These are phyloP conservation scores for Reinhardtius hippoglossoides DNA, from an alignment of 2,113 vertebrate species.

Conservation along the genomic window DNA sequence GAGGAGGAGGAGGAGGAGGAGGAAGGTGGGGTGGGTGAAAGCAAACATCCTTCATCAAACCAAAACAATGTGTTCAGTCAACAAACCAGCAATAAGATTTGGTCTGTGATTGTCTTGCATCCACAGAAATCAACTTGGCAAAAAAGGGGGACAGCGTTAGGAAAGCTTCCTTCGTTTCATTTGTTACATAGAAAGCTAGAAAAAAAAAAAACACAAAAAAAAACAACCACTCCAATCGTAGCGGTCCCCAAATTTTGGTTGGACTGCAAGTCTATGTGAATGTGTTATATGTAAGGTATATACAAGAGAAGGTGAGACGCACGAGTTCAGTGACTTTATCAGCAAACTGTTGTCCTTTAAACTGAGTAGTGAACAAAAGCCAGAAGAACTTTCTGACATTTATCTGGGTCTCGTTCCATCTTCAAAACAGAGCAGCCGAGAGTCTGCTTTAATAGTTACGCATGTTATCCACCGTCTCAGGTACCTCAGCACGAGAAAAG, in stretches of 20 bases:
- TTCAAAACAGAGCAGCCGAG: conserved; percentile 33
- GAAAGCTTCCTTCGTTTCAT: conserved; percentile 56
- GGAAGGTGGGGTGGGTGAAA: conserved; percentile 3
- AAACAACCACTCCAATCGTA: conserved; percentile 34
- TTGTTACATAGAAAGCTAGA: conserved; percentile 61
- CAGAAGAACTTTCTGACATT: conserved; percentile 30
- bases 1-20: not conserved
- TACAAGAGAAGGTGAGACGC: conserved; percentile 58
- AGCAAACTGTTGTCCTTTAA: conserved; percentile 37
- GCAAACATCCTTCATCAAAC: conserved; percentile 63
- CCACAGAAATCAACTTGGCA: conserved; percentile 70
- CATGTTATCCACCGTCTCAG: conserved; percentile 39
- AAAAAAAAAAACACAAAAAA: conserved; percentile 10
- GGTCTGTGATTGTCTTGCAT: conserved; percentile 80
- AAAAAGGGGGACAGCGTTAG: conserved; percentile 49
- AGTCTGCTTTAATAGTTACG: conserved; percentile 46
- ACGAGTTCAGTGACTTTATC: conserved; percentile 54
- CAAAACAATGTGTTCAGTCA: conserved; percentile 67
- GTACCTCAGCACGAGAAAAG: conserved; percentile 63
- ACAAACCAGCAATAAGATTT: conserved; percentile 70
- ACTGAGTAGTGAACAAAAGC: conserved; percentile 30
- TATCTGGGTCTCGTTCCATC: conserved; percentile 41
- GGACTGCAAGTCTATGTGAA: conserved; percentile 51
- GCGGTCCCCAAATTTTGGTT: conserved; percentile 31
- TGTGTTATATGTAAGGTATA: conserved; percentile 50